Evolutionary conservation across 2,113 vertebrate species (phyloP).

Genomic region (Brachypteracias leptosomus): DNA sequence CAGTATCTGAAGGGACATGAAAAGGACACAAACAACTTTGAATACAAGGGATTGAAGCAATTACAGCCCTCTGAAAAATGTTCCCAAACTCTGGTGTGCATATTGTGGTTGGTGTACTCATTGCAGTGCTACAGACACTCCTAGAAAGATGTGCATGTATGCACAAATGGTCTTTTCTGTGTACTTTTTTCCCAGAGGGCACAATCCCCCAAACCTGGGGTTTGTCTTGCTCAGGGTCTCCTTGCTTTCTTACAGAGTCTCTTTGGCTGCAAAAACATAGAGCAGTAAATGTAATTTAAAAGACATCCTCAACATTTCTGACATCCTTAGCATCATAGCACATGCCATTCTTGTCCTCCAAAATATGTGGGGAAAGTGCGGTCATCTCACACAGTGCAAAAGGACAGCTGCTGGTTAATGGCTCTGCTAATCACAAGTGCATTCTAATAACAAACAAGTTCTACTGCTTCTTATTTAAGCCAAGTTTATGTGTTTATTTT

Average conservation of each 20-base stretch:
- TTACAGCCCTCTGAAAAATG: neutral
- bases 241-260: neutral
- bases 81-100: neutral
- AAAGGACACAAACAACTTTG: neutral
- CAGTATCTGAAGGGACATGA: neutral
- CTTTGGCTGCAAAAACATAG: neutral
- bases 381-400: neutral
- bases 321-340: neutral
- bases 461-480: constrained; percentile 26
- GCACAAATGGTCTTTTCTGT: neutral
- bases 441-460: constrained; percentile 32
- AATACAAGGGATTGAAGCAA: neutral
- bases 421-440: neutral
- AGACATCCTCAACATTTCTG: constrained; percentile 9
- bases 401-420: constrained; percentile 36
- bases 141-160: neutral
- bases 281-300: constrained; percentile 35
- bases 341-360: constrained; percentile 37
- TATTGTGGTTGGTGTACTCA: neutral
- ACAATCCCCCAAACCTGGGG: neutral
- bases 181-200: neutral
- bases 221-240: neutral
- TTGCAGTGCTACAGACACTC: neutral
- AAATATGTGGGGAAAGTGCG: constrained; percentile 18
- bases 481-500: constrained; percentile 56